Evolutionary conservation across 2,888 invertebrate species (phyloP).

Genomic region (Sesia apiformis): DNA sequence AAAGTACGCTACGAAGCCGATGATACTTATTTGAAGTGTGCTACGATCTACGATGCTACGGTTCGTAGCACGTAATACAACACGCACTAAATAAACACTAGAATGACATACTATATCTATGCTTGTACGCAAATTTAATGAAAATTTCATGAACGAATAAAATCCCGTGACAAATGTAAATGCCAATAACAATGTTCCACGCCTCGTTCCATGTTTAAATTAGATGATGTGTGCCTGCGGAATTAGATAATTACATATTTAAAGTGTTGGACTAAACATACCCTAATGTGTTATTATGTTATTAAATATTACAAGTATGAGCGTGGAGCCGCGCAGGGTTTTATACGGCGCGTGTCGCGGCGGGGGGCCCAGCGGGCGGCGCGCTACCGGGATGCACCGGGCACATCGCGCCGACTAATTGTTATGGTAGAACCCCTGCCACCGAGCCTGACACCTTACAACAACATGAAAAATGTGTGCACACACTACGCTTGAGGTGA

Average conservation of each 20-base stretch:
- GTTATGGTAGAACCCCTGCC: slow-evolving; percentile 36
- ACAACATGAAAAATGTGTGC: slow-evolving; percentile 28
- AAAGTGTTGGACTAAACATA: slow-evolving; percentile 19
- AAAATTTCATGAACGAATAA: too few relatives aligned
- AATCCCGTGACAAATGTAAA: too few relatives aligned
- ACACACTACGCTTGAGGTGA: background rate
- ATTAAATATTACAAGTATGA: slow-evolving; percentile 50
- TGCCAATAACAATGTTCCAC: background rate
- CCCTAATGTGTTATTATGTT: slow-evolving; percentile 68
- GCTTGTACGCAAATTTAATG: too few relatives aligned
- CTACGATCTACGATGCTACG: too few relatives aligned
- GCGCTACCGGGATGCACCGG: slow-evolving; percentile 39
- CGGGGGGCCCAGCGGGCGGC: slow-evolving; percentile 60
- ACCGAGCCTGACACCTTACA: slow-evolving; percentile 18
- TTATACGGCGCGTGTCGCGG: slow-evolving; percentile 35
- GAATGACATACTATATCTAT: too few relatives aligned
- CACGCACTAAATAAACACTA: too few relatives aligned
- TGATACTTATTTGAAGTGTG: too few relatives aligned
- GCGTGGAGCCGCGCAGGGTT: slow-evolving; percentile 14
- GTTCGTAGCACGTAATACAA: too few relatives aligned
- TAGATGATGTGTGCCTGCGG: slow-evolving; percentile 15
- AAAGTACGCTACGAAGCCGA: too few relatives aligned
- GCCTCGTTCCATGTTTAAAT: slow-evolving; percentile 9
- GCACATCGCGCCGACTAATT: slow-evolving; percentile 33
- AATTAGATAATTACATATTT: background rate